Conservation (phyloP, 2,888 invertebrate species). For the Scaptomyza polygonia region DNA sequence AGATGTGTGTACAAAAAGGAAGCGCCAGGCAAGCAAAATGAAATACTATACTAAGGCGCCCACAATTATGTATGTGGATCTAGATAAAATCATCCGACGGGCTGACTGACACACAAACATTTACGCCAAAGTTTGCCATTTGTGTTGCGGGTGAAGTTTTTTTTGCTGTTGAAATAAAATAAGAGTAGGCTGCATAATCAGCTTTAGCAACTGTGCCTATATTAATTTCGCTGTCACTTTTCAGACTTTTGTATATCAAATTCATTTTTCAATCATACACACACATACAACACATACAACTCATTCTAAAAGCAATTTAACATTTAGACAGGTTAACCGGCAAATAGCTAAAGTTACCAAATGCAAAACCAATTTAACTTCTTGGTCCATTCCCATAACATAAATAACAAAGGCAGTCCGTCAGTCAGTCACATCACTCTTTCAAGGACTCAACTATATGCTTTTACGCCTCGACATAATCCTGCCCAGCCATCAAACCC, state of each 20-base stretch:
- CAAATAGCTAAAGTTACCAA: conserved; percentile 69
- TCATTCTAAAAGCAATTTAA: conserved; percentile 36
- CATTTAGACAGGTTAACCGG: conserved; percentile 45
- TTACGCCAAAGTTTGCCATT: conserved; percentile 17
- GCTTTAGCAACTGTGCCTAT: conserved; percentile 52
- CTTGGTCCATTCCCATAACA: conserved; percentile 72
- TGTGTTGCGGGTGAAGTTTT: conserved; percentile 33
- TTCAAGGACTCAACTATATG: conserved; percentile 24
- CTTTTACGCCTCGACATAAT: conserved; percentile 39
- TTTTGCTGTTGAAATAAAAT: conserved; percentile 10
- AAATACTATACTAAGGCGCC: conserved; percentile 54
- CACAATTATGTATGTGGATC: conserved; percentile 41
- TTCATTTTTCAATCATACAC: conserved; percentile 51
- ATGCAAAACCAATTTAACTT: conserved; percentile 77
- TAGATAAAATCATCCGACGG: conserved; percentile 5
- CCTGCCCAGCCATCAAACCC: conserved; percentile 3
- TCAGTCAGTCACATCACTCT: conserved; percentile 3
- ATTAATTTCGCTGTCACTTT: conserved; percentile 49
- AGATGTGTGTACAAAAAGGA: conserved; percentile 23
- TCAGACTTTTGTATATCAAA: conserved; percentile 42
- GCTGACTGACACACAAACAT: conserved; percentile 2
- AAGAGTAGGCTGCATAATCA: conserved; percentile 54
- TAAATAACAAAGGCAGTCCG: conserved; percentile 53
- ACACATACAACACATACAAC: too few species aligned
- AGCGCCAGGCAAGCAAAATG: conserved; percentile 51